These are phyloP conservation scores for Saxidomus purpurata DNA, from an alignment of 1,140 invertebrate genomes.

Conservation along the genomic window DNA sequence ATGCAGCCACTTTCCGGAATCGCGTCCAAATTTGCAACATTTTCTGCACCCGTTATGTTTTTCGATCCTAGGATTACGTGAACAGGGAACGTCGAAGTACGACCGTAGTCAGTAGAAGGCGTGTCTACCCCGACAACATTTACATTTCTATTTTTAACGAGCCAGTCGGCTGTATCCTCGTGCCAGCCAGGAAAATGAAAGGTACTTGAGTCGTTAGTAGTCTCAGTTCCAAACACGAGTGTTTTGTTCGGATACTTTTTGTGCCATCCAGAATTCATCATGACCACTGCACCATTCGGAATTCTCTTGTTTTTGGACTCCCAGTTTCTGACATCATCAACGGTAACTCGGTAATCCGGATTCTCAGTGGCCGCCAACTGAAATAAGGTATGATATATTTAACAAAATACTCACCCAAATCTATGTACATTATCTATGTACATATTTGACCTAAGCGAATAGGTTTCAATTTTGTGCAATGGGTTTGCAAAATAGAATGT, in stretches of 20 bases:
- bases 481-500: too few species aligned
- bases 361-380: slow-evolving; percentile 68
- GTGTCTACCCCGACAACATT: slow-evolving; percentile 73
- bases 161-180: slow-evolving; percentile 74
- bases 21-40: slow-evolving; percentile 71
- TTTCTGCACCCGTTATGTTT: slow-evolving; percentile 73
- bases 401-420: too few species aligned
- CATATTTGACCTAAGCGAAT: too few species aligned
- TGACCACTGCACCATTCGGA: slow-evolving; percentile 75
- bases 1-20: slow-evolving; percentile 71
- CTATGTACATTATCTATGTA: too few species aligned
- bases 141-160: slow-evolving; percentile 72
- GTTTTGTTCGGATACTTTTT: slow-evolving; percentile 73
- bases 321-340: slow-evolving; percentile 73
- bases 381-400: too few species aligned
- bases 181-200: slow-evolving; percentile 79
- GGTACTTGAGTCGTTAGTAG: slow-evolving; percentile 61
- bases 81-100: slow-evolving; percentile 74
- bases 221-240: slow-evolving; percentile 68
- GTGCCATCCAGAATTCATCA: slow-evolving; percentile 81
- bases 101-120: slow-evolving; percentile 77
- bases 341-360: slow-evolving; percentile 70
- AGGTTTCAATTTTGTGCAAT: too few species aligned
- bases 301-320: slow-evolving; percentile 74
- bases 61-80: slow-evolving; percentile 70